A percentile compares a stretch with the other conserved stretches of the same genome.
These are phyloP conservation scores for Channa maculata DNA, from an alignment of 2,113 vertebrate species.

Conservation along the genomic window DNA sequence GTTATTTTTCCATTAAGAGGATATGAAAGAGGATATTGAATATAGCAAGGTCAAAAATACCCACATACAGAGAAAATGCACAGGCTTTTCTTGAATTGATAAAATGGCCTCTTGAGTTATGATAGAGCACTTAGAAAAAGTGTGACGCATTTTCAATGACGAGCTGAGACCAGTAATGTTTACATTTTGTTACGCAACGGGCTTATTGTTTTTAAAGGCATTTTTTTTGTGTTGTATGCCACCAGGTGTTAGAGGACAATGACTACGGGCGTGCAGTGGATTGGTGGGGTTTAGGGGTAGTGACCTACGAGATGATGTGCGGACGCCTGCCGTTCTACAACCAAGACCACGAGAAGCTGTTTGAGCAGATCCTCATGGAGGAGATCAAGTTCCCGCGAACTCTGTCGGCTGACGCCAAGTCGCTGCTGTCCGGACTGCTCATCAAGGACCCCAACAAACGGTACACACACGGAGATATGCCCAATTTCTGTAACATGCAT, in stretches of 20 bases:
- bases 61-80: background rate
- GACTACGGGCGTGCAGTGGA: constrained; percentile 85
- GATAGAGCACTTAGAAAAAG: too few relatives aligned
- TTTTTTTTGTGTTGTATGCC: background rate
- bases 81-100: background rate
- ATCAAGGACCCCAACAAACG: constrained; percentile 86
- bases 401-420: constrained; percentile 84
- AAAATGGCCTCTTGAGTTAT: background rate
- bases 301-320: constrained; percentile 87
- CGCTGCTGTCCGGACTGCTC: constrained; percentile 83
- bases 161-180: too few relatives aligned
- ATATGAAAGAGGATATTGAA: constrained; percentile 39
- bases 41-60: background rate
- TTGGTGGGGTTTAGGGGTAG: constrained; percentile 85
- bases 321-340: constrained; percentile 86
- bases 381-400: constrained; percentile 86
- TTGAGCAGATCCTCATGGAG: constrained; percentile 86
- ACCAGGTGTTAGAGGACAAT: constrained; percentile 84
- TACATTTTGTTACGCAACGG: too few relatives aligned
- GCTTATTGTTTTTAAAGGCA: too few relatives aligned
- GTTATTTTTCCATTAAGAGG: constrained; percentile 16
- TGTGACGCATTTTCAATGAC: too few relatives aligned
- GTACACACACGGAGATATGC: constrained; percentile 33
- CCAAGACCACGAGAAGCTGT: constrained; percentile 86
- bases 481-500: background rate